Base-by-base conservation (phyloP, 2,888 invertebrate species). In the Sinhomidia bicolor region DNA sequence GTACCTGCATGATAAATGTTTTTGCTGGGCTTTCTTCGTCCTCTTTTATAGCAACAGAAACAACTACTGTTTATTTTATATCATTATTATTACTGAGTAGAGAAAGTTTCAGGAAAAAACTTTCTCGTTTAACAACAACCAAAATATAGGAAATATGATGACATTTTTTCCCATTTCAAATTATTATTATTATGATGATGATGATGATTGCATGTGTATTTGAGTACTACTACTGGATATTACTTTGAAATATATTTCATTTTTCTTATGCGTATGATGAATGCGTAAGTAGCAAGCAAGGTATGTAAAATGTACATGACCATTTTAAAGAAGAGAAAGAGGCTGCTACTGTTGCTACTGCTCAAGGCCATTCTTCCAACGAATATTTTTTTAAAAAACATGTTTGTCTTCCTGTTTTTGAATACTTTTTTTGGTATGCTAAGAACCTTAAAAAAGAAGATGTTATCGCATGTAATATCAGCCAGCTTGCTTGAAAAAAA, bases 321-420 rank as follows among this genome's bases (percentile, higher is more conserved):
- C 54, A 29, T 54, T 78, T 78, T 32, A 32, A 6, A 32, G 20
- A 41, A n/a, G n/a, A n/a, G n/a, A n/a, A n/a, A n/a, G n/a, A n/a
- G n/a, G n/a, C n/a, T n/a, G n/a, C n/a, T n/a, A n/a, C n/a, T n/a
- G n/a, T n/a, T n/a, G 36, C 12, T 68, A 54, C 36, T 23, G 57
- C 83, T 84, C 47, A 23, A 76, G 84, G 84, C 84, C 5, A 84
- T 84, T 84, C 29, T n/a, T n/a, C n/a, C 76, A 62, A 20, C 60
- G 44, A 76, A 60, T 76, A 60, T 65, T 76, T 12, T 3, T 2
- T 12, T 5, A 17, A 17, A 41, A 20, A 14, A 51, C 20, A 20
- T 76, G 62, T 84, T 32, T 84, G 32, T 76, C 84, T 76, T 84
- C 84, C 60, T 74, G 76, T 83, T 74, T 83, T 2, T 17, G 57